These are phyloP conservation scores for Tamandua tetradactyla DNA, from an alignment of 2,797 vertebrate genomes.

Conservation along the genomic window DNA sequence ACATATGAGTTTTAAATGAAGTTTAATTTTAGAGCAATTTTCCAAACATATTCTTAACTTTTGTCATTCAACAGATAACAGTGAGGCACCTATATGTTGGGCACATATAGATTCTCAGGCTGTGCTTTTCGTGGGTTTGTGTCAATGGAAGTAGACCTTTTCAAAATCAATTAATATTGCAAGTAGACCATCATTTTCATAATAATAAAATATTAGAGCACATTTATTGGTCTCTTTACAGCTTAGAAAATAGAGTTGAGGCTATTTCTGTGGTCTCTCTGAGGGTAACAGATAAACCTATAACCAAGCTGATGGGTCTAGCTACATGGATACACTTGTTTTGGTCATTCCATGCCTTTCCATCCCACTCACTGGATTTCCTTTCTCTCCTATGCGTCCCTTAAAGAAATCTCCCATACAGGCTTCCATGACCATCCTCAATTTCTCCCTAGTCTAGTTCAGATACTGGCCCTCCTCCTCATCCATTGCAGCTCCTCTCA, in stretches of 20 bases:
- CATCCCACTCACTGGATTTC: neutral
- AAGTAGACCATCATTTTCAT: neutral
- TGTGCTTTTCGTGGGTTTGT: neutral
- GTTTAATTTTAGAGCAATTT: constrained; percentile 29
- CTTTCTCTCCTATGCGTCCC: neutral
- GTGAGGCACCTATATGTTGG: neutral
- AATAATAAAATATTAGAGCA: neutral
- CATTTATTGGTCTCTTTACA: neutral
- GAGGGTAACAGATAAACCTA: too few relatives aligned
- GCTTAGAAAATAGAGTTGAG: neutral
- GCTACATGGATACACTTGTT: neutral
- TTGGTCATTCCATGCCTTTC: neutral
- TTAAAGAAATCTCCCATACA: neutral
- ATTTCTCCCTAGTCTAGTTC: neutral
- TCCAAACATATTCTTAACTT: neutral
- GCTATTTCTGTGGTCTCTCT: fast-evolving
- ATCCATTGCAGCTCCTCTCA: too few relatives aligned
- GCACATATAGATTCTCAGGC: neutral
- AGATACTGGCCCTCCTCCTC: neutral
- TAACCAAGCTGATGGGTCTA: fast-evolving
- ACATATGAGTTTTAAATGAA: neutral
- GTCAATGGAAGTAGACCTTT: neutral
- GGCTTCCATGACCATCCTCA: neutral
- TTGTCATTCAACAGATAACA: neutral
- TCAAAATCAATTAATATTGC: neutral